Evolutionary conservation across 1,140 invertebrate genomes (phyloP).

Genomic region (Drosophila quadrilineata): DNA sequence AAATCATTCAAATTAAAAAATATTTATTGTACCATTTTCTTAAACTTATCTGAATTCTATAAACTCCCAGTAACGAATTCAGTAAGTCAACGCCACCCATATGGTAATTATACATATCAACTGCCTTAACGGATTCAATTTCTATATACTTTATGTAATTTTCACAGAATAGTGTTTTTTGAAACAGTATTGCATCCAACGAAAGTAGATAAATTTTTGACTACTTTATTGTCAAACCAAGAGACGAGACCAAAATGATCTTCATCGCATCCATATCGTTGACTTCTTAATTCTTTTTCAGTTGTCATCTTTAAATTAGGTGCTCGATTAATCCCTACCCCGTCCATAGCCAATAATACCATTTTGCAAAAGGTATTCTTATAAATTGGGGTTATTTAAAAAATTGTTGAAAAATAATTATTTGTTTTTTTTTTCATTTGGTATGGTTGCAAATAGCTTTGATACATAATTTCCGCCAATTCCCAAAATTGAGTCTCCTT

Average conservation of each 20-base stretch:
- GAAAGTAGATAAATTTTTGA: neutral
- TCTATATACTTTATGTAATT: constrained; percentile 19
- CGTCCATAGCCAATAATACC: constrained; percentile 79
- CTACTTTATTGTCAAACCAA: neutral
- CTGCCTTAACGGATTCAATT: constrained; percentile 19
- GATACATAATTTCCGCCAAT: constrained; percentile 66
- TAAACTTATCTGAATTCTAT: constrained; percentile 26
- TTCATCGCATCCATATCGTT: too few relatives aligned
- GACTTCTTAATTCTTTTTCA: constrained; percentile 65
- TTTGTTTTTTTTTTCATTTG: constrained; percentile 69
- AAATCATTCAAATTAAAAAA: neutral
- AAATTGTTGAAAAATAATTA: constrained; percentile 79
- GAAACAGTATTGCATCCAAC: constrained; percentile 13
- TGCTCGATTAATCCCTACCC: constrained; percentile 74
- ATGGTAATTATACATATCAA: constrained; percentile 40
- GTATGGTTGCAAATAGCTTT: constrained; percentile 43
- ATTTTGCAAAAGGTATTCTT: constrained; percentile 61
- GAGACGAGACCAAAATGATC: too few relatives aligned
- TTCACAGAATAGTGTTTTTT: constrained; percentile 10
- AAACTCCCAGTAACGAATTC: constrained; percentile 33
- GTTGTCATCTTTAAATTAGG: constrained; percentile 53
- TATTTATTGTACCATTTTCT: constrained; percentile 31
- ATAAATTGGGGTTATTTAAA: constrained; percentile 66
- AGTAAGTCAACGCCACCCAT: constrained; percentile 38
- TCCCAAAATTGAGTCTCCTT: constrained; percentile 50